Conservation (phyloP, 2,113 vertebrate genomes). For the Ceyx melanurus region DNA sequence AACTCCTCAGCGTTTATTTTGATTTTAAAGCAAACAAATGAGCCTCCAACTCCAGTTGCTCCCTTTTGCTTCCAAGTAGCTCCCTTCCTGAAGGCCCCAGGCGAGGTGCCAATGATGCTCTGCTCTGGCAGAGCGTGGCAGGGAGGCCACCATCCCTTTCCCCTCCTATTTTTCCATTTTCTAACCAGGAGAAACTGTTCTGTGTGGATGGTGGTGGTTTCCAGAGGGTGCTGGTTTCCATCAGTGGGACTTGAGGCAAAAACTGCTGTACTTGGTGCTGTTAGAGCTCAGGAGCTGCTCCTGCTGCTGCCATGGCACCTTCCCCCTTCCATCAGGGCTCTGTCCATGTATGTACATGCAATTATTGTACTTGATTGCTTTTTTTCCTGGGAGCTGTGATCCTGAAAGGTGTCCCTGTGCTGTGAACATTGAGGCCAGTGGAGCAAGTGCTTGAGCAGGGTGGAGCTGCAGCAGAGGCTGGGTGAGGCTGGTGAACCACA, state of each 20-base stretch:
- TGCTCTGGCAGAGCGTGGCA: neutral
- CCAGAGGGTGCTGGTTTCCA: neutral
- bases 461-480: neutral
- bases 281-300: neutral
- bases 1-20: neutral
- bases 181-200: neutral
- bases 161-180: fast-evolving
- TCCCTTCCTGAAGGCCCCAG: neutral
- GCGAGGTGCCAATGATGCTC: neutral
- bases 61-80: neutral
- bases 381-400: neutral
- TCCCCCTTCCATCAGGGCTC: neutral
- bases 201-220: neutral
- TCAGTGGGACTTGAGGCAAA: neutral
- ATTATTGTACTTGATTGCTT: too few relatives aligned
- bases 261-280: neutral
- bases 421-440: neutral
- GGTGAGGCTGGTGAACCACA: fast-evolving
- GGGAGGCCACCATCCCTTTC: neutral
- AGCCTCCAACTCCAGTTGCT: neutral
- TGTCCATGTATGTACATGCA: fast-evolving
- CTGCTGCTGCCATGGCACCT: fast-evolving
- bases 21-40: neutral
- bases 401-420: neutral
- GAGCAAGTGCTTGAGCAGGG: neutral